These are phyloP conservation scores for Stomatorhinus ivindoensis DNA, from an alignment of 2,113 vertebrate genomes.

Conservation along the genomic window DNA sequence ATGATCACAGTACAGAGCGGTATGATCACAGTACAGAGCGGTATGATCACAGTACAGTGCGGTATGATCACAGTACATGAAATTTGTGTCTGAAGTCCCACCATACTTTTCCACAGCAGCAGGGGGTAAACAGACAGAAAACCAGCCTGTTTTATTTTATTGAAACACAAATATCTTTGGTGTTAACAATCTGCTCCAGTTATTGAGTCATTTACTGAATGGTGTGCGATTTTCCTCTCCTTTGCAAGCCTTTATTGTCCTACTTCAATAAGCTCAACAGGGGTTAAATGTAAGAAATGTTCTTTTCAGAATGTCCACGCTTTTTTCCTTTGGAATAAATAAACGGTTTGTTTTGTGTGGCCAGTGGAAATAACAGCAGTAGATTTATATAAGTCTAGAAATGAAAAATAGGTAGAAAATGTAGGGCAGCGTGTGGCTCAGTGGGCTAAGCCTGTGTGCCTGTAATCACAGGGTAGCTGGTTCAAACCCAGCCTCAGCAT, in stretches of 20 bases:
- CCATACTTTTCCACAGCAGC: neutral
- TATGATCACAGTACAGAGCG: neutral
- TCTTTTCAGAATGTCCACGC: neutral
- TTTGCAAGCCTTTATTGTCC: neutral
- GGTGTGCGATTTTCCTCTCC: neutral
- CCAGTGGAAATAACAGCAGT: neutral
- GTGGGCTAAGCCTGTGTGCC: no score
- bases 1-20: neutral
- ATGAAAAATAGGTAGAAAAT: neutral
- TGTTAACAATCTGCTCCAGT: neutral
- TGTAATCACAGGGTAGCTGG: no score
- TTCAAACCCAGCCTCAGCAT: no score
- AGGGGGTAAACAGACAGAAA: neutral
- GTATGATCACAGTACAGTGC: neutral
- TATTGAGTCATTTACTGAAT: constrained; percentile 12
- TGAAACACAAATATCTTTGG: neutral
- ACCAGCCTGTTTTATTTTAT: neutral
- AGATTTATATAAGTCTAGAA: neutral
- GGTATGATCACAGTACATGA: neutral
- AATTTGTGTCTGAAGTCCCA: neutral
- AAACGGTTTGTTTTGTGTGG: neutral
- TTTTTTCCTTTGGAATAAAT: neutral
- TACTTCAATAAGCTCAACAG: neutral
- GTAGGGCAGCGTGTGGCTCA: no score
- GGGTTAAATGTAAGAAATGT: neutral